These are phyloP conservation scores for Thalassaphorura encarpata DNA, from an alignment of 1,140 invertebrate species.

Conservation along the genomic window DNA sequence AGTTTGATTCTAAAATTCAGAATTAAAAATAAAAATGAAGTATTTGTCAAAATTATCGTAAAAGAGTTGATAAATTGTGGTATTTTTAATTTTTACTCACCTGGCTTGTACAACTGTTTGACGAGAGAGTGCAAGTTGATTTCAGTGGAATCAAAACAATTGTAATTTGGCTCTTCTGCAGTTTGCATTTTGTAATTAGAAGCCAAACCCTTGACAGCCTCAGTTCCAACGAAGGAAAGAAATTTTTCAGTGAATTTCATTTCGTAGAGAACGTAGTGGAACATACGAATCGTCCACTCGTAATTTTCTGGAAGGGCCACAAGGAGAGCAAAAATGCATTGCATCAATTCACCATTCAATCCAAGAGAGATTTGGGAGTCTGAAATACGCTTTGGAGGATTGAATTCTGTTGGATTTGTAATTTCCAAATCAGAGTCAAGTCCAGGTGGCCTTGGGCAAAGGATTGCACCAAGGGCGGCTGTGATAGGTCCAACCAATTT, in stretches of 20 bases:
- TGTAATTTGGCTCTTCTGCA: slow-evolving; percentile 26
- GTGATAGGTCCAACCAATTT: slow-evolving; percentile 49
- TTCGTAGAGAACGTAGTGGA: slow-evolving; percentile 61
- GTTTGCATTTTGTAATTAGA: slow-evolving; percentile 29
- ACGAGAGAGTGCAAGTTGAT: slow-evolving; percentile 28
- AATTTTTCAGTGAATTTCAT: slow-evolving; percentile 60
- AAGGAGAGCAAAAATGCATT: slow-evolving; percentile 24
- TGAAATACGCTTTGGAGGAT: slow-evolving; percentile 24
- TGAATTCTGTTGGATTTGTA: slow-evolving; percentile 24
- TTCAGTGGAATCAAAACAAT: slow-evolving; percentile 27
- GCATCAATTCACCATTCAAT: slow-evolving; percentile 30
- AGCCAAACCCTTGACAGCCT: slow-evolving; percentile 39
- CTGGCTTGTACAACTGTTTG: slow-evolving; percentile 21
- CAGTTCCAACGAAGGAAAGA: slow-evolving; percentile 61
- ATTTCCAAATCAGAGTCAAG: slow-evolving; percentile 30
- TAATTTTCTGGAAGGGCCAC: slow-evolving; percentile 51
- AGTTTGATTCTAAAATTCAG: slow-evolving; percentile 26
- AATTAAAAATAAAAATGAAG: neutral
- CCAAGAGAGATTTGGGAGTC: slow-evolving; percentile 31
- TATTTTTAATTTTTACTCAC: slow-evolving; percentile 5
- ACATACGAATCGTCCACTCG: slow-evolving; percentile 59
- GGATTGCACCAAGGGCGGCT: slow-evolving; percentile 57
- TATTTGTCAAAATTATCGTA: neutral
- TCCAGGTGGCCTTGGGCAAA: slow-evolving; percentile 39
- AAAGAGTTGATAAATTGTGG: neutral